phyloP scores from a whole-genome alignment of 2,113 vertebrate species.

The Vulpes vulpes region DNA sequence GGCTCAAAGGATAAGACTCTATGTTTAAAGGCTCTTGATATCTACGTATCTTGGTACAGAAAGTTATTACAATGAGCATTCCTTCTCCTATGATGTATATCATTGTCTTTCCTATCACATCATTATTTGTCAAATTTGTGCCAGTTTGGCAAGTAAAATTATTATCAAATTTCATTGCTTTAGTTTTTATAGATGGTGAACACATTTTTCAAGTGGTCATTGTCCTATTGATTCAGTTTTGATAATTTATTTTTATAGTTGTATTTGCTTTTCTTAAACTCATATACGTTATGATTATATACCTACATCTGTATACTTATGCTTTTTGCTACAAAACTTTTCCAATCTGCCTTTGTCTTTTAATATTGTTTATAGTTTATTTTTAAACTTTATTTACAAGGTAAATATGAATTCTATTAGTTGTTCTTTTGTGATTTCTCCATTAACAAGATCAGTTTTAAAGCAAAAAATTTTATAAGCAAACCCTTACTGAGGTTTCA shows the following conservation, averaged over 20 bases:
- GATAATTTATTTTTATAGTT: background rate
- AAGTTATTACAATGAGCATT: background rate
- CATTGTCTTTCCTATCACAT: background rate
- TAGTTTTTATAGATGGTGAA: background rate
- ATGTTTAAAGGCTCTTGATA: background rate
- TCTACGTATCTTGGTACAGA: background rate
- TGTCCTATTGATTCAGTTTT: background rate
- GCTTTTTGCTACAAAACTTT: background rate
- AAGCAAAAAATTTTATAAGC: background rate
- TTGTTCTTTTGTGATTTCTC: conserved; percentile 23
- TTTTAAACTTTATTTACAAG: background rate
- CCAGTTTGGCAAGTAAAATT: background rate
- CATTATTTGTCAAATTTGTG: background rate
- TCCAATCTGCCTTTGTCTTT: background rate
- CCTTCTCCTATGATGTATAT: background rate
- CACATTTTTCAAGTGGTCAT: background rate
- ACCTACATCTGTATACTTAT: background rate
- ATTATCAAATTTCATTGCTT: background rate
- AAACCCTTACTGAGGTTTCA: background rate
- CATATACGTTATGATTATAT: background rate
- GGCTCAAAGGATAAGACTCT: background rate
- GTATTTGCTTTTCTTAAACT: conserved; percentile 15
- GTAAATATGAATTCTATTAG: background rate
- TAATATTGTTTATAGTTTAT: background rate
- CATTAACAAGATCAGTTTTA: background rate